Evolutionary conservation across 2,888 invertebrate species (phyloP).

Genomic region (Hirtodrosophila trivittata): DNA sequence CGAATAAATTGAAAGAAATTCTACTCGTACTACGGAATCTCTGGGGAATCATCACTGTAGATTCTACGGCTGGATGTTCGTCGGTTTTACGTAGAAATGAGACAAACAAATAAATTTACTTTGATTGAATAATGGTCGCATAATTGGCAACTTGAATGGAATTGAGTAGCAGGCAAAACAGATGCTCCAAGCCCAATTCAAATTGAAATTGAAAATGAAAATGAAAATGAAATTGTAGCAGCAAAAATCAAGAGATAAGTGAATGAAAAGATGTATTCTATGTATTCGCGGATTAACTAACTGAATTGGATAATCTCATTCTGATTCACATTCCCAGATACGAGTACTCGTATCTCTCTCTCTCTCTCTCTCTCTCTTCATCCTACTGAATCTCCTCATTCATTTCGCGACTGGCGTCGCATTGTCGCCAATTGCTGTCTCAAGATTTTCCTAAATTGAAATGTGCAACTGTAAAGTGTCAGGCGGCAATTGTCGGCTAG

Average conservation of each 20-base stretch:
- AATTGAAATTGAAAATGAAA: background rate
- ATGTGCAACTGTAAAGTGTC: slow-evolving; percentile 82
- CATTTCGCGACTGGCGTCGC: slow-evolving; percentile 45
- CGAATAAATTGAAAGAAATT: slow-evolving; percentile 72
- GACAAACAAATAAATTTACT: slow-evolving; percentile 84
- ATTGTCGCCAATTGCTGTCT: slow-evolving; percentile 57
- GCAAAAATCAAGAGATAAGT: slow-evolving; percentile 21
- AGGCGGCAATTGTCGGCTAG: slow-evolving; percentile 76
- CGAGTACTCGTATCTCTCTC: background rate
- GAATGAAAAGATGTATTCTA: slow-evolving; percentile 23
- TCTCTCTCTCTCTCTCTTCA: background rate
- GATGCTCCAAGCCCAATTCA: slow-evolving; percentile 62
- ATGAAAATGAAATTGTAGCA: slow-evolving; percentile 58
- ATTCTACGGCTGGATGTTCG: slow-evolving; percentile 22
- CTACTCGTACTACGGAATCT: no score
- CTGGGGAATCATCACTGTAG: no score
- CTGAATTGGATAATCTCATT: slow-evolving; percentile 80
- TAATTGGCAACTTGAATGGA: slow-evolving; percentile 85
- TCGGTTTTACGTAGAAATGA: slow-evolving; percentile 74
- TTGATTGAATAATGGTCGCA: slow-evolving; percentile 84
- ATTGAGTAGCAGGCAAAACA: slow-evolving; percentile 84
- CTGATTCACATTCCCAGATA: slow-evolving; percentile 28
- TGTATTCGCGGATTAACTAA: slow-evolving; percentile 73
- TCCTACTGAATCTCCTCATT: background rate
- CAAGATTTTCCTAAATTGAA: slow-evolving; percentile 77